phyloP scores from a whole-genome alignment of 2,113 vertebrate genomes.

The Rynchops niger region DNA sequence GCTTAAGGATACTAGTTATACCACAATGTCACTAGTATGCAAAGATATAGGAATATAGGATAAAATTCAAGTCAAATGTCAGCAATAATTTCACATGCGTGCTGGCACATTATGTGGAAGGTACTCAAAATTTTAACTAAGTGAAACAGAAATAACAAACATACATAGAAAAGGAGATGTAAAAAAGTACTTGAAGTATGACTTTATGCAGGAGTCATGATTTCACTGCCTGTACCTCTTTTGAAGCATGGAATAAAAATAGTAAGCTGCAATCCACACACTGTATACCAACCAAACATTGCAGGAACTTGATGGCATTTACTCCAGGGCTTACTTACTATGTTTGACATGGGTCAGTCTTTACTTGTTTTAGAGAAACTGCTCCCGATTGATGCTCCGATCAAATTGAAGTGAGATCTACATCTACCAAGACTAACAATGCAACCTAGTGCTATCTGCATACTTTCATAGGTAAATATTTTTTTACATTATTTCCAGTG shows the following conservation, averaged over 20 bases:
- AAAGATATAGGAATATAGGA: background rate
- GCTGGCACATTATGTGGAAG: background rate
- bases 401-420: background rate
- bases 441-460: background rate
- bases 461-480: background rate
- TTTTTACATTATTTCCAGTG: background rate
- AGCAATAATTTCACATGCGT: background rate
- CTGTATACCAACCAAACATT: background rate
- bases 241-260: background rate
- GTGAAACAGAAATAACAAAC: background rate
- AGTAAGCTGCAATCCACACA: rapidly evolving
- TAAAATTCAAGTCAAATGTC: slow-evolving; percentile 5
- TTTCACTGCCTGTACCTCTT: background rate
- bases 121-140: background rate
- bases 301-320: background rate
- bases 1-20: background rate
- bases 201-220: background rate
- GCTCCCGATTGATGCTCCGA: background rate
- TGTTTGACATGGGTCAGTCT: background rate
- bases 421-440: background rate
- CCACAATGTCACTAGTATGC: background rate
- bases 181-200: background rate
- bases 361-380: background rate
- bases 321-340: background rate
- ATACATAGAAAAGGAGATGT: background rate